A percentile compares a stretch with the other conserved stretches of the same genome.
Conservation (phyloP, 2,888 invertebrate species). For the Drosophila ezoana region DNA sequence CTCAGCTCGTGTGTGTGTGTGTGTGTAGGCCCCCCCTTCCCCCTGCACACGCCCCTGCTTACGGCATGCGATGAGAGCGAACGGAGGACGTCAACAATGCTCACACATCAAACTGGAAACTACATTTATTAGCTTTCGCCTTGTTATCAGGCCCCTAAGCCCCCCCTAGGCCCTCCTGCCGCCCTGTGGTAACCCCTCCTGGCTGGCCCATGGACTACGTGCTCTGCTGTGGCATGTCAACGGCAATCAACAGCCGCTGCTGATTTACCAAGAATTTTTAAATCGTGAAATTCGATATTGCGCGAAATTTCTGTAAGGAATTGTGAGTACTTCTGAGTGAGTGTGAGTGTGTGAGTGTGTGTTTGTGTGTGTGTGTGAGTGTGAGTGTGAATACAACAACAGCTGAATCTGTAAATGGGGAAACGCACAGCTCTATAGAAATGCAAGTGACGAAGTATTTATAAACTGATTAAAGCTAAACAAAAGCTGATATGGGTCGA, state of each 20-base stretch:
- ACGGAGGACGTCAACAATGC: slow-evolving; percentile 46
- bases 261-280: slow-evolving; percentile 65
- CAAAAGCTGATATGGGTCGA: slow-evolving; percentile 76
- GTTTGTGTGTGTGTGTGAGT: neutral
- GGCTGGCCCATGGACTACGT: neutral
- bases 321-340: slow-evolving; percentile 31
- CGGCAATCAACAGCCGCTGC: slow-evolving; percentile 51
- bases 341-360: neutral
- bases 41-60: neutral
- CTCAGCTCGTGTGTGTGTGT: slow-evolving; percentile 9
- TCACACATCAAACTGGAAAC: slow-evolving; percentile 60
- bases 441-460: slow-evolving; percentile 78
- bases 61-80: neutral
- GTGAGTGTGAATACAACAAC: slow-evolving; percentile 1
- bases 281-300: slow-evolving; percentile 67
- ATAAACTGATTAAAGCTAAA: slow-evolving; percentile 75
- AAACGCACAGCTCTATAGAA: slow-evolving; percentile 39
- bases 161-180: neutral
- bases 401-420: slow-evolving; percentile 32
- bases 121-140: slow-evolving; percentile 73
- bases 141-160: slow-evolving; percentile 8
- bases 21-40: neutral
- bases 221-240: slow-evolving; percentile 48
- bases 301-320: slow-evolving; percentile 56
- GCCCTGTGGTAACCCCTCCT: neutral